phyloP scores from a whole-genome alignment of 2,888 invertebrate genomes.

The Athripsodes cinereus region DNA sequence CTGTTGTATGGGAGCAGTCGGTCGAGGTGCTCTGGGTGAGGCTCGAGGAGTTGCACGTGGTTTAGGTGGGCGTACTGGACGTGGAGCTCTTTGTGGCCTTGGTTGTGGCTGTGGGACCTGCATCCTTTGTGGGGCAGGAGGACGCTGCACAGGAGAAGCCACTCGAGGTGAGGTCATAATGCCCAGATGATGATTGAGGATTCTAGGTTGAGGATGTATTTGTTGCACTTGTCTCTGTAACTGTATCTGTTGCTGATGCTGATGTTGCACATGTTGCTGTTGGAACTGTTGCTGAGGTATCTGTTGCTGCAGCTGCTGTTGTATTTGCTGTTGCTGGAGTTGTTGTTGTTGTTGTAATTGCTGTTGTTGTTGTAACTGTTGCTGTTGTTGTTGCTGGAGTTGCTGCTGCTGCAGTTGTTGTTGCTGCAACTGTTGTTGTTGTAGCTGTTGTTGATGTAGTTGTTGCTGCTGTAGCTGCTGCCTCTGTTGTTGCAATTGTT shows the following conservation, averaged over 20 bases:
- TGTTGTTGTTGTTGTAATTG: slow-evolving; percentile 33
- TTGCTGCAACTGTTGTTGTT: slow-evolving; percentile 27
- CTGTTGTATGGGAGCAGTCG: not conserved
- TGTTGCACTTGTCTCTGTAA: slow-evolving; percentile 7
- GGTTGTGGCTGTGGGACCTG: slow-evolving; percentile 4
- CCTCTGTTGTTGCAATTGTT: slow-evolving; percentile 33
- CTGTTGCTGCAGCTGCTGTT: slow-evolving; percentile 24
- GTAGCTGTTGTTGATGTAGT: slow-evolving; percentile 36
- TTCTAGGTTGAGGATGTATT: slow-evolving; percentile 14
- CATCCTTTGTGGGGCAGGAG: not conserved
- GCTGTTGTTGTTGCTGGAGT: slow-evolving; percentile 35
- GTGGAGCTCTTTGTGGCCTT: slow-evolving; percentile 4
- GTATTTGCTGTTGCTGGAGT: slow-evolving; percentile 36
- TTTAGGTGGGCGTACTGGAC: slow-evolving; percentile 8
- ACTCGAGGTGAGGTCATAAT: slow-evolving; percentile 11
- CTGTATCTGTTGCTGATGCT: slow-evolving; percentile 21
- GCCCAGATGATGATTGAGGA: slow-evolving; percentile 19
- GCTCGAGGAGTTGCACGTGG: slow-evolving; percentile 12
- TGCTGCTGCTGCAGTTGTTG: slow-evolving; percentile 32
- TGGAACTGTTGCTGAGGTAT: slow-evolving; percentile 20
- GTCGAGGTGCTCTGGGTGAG: slow-evolving; percentile 9
- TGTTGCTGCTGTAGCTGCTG: slow-evolving; percentile 31
- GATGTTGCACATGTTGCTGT: slow-evolving; percentile 18
- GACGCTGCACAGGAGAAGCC: slow-evolving; percentile 1
- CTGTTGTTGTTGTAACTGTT: slow-evolving; percentile 35